Evolutionary conservation across 1,140 invertebrate genomes (phyloP).

Genomic region (Marisa cornuarietis): DNA sequence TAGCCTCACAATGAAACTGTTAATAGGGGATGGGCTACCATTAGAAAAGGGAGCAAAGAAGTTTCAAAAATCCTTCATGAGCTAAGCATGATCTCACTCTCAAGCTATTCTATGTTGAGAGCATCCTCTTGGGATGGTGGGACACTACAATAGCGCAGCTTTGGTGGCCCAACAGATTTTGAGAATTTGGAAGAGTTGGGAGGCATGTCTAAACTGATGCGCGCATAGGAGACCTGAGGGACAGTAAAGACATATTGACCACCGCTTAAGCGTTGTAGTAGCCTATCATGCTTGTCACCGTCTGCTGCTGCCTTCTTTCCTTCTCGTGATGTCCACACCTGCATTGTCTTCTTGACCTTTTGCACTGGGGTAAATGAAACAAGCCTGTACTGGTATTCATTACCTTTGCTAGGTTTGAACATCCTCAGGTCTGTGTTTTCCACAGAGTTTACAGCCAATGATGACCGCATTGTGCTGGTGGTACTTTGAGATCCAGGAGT

Average conservation of each 20-base stretch:
- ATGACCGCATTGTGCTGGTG: conserved; percentile 18
- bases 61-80: too few species aligned
- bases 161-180: conserved; percentile 43
- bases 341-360: conserved; percentile 22
- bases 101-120: conserved; percentile 18
- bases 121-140: conserved; percentile 39
- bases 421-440: conserved; percentile 54
- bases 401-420: conserved; percentile 56
- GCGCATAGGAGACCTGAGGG: conserved; percentile 52
- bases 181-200: conserved; percentile 23
- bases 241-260: conserved; percentile 30
- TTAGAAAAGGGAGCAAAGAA: too few species aligned
- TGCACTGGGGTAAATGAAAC: conserved; percentile 40
- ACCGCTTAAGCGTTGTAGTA: background rate
- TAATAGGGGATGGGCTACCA: too few species aligned
- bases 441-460: conserved; percentile 53
- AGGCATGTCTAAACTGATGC: conserved; percentile 45
- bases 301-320: background rate
- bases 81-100: background rate
- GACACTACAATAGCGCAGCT: conserved; percentile 50
- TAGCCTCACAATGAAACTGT: too few species aligned
- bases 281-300: background rate
- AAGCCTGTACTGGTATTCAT: conserved; percentile 40
- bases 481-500: conserved; percentile 32
- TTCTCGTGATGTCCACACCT: background rate